Percentiles rank a stretch among this genome's conserved stretches.
These are phyloP conservation scores for Erpornis zantholeuca DNA, from an alignment of 2,113 vertebrate species.

Conservation along the genomic window DNA sequence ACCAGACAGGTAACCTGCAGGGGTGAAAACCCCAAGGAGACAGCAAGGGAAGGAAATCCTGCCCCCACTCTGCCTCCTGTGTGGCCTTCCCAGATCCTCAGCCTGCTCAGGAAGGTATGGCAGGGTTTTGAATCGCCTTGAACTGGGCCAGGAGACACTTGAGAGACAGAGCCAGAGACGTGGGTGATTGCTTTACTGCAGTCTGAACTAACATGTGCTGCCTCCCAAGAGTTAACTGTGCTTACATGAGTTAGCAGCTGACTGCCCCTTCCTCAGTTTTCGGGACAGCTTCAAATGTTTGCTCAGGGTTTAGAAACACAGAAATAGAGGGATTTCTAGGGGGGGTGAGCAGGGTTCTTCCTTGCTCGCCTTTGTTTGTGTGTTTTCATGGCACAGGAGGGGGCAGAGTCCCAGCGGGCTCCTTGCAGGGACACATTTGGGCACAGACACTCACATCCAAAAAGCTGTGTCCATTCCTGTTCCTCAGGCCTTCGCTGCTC, in stretches of 20 bases:
- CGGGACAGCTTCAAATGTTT: background rate
- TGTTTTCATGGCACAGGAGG: background rate
- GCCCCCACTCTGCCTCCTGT: background rate
- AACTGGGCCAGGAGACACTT: no score
- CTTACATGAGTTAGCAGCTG: no score
- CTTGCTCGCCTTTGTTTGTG: background rate
- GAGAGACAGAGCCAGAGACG: no score
- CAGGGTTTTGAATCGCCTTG: no score
- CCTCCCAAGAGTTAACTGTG: no score
- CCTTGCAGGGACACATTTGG: fast-evolving
- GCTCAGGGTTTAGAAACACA: background rate
- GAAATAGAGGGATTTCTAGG: background rate
- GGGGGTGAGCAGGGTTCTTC: background rate
- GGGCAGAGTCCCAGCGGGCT: background rate
- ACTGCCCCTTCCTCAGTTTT: no score
- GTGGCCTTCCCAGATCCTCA: background rate
- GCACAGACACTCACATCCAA: background rate
- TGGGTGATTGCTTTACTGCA: no score
- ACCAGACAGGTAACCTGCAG: background rate
- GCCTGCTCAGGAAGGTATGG: background rate
- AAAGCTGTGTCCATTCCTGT: background rate
- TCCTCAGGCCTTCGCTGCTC: background rate
- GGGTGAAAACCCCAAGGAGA: background rate
- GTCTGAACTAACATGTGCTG: no score
- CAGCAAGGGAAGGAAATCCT: background rate